Conservation (phyloP, 2,888 invertebrate species). For the Orthosia cruda region DNA sequence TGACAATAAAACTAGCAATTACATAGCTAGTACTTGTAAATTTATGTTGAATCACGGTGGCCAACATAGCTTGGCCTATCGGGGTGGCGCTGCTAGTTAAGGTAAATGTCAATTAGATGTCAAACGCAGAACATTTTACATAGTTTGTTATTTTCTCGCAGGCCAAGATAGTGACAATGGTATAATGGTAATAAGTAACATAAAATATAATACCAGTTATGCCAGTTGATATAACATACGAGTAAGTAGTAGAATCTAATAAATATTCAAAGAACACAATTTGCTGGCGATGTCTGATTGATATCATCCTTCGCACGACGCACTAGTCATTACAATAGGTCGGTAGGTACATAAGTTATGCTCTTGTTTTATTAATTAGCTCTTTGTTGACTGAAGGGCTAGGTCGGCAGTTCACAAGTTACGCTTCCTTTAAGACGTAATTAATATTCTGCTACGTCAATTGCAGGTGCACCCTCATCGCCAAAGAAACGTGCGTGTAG, state of each 20-base stretch:
- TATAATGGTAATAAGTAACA: neutral
- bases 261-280: slow-evolving; percentile 75
- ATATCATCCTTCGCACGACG: slow-evolving; percentile 77
- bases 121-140: neutral
- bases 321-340: slow-evolving; percentile 46
- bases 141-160: neutral
- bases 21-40: slow-evolving; percentile 11
- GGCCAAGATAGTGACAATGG: neutral
- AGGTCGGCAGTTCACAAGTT: slow-evolving; percentile 18
- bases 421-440: neutral
- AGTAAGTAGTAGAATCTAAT: slow-evolving; percentile 33
- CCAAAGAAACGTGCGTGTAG: neutral
- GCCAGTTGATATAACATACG: slow-evolving; percentile 5
- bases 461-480: neutral
- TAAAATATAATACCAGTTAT: slow-evolving; percentile 24
- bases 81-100: neutral
- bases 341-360: slow-evolving; percentile 25
- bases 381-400: slow-evolving; percentile 50
- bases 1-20: slow-evolving; percentile 44
- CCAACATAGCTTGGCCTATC: neutral
- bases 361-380: slow-evolving; percentile 64
- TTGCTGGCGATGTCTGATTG: slow-evolving; percentile 78
- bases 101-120: slow-evolving; percentile 6
- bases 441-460: slow-evolving; percentile 17
- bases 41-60: slow-evolving; percentile 5